A percentile compares a stretch with the other conserved stretches of the same genome.
Evolutionary conservation across 1,140 invertebrate genomes (phyloP).

Genomic region (Littorina saxatilis): DNA sequence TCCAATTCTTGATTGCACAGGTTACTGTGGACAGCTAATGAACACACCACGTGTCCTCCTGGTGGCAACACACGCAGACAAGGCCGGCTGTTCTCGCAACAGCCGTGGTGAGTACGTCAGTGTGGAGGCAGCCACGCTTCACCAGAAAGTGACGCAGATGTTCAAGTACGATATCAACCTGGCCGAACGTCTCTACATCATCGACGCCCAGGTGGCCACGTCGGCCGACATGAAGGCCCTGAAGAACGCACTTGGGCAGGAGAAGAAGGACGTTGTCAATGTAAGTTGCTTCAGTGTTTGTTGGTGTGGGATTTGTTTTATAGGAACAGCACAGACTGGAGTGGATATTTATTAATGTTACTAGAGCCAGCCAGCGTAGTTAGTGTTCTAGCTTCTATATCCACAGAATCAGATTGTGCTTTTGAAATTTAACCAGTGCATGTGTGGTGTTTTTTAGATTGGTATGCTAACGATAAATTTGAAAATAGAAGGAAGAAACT

Average conservation of each 20-base stretch:
- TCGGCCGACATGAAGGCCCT: conserved; percentile 80
- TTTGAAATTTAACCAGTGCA: too few relatives aligned
- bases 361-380: too few relatives aligned
- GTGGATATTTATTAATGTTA: too few relatives aligned
- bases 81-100: conserved; percentile 77
- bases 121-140: conserved; percentile 79
- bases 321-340: too few relatives aligned
- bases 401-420: too few relatives aligned
- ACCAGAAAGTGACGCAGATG: conserved; percentile 76
- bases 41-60: conserved; percentile 79
- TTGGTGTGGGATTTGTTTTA: background rate
- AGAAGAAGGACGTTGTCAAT: conserved; percentile 75
- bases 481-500: too few relatives aligned
- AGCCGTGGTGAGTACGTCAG: conserved; percentile 79
- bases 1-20: too few relatives aligned
- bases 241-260: conserved; percentile 77
- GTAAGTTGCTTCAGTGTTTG: background rate
- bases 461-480: too few relatives aligned
- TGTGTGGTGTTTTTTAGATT: too few relatives aligned
- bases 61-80: conserved; percentile 83
- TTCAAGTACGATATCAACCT: conserved; percentile 80
- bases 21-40: conserved; percentile 78
- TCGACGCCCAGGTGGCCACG: conserved; percentile 81
- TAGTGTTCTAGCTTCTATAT: too few relatives aligned
- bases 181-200: conserved; percentile 78